Evolutionary conservation across 2,888 invertebrate genomes (phyloP).

Genomic region (Calameuta pallipes): DNA sequence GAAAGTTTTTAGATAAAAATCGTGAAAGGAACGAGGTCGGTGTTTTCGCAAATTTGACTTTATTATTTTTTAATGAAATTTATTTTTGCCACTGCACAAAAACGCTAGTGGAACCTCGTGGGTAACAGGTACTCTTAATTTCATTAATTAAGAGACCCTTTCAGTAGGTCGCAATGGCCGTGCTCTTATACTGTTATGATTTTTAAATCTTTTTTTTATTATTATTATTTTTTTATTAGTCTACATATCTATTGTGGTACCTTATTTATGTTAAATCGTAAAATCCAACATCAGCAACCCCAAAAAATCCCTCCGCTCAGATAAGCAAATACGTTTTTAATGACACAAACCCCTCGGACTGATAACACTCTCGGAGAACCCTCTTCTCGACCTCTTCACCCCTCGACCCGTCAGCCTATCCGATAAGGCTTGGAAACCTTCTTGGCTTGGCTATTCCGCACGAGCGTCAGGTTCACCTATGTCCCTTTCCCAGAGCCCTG

Average conservation of each 20-base stretch:
- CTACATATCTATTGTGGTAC: too few relatives aligned
- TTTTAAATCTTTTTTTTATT: too few relatives aligned
- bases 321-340: slow-evolving; percentile 45
- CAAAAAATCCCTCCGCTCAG: slow-evolving; percentile 9
- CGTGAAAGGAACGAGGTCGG: neutral
- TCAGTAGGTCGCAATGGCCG: neutral
- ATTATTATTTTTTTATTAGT: too few relatives aligned
- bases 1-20: neutral
- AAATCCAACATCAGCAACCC: too few relatives aligned
- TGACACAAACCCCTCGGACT: slow-evolving; percentile 18
- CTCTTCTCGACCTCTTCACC: neutral
- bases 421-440: too few relatives aligned
- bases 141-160: neutral
- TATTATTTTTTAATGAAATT: neutral
- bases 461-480: too few relatives aligned
- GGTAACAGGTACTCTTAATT: neutral
- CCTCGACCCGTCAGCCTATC: neutral
- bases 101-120: neutral
- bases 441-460: too few relatives aligned
- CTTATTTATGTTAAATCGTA: too few relatives aligned
- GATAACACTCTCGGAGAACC: neutral
- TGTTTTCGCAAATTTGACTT: neutral
- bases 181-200: neutral
- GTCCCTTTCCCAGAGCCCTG: too few relatives aligned
- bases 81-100: neutral